Conservation (phyloP, 2,797 vertebrate genomes). For the Channallabes apus region DNA sequence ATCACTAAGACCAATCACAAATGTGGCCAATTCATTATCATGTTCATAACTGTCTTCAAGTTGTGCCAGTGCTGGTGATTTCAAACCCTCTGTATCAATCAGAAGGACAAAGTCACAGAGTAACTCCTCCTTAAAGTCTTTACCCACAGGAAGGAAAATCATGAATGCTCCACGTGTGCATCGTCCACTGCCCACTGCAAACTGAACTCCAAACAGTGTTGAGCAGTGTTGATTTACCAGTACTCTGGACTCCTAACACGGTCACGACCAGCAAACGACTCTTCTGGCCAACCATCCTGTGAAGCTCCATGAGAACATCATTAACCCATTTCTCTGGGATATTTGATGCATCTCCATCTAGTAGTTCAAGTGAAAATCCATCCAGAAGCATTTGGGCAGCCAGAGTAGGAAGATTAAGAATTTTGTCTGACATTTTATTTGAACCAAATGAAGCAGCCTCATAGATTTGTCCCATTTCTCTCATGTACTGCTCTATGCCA, state of each 20-base stretch:
- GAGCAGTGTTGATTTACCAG: slow-evolving; percentile 68
- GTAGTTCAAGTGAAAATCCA: slow-evolving; percentile 67
- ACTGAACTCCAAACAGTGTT: slow-evolving; percentile 72
- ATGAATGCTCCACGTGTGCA: slow-evolving; percentile 65
- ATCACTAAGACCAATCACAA: slow-evolving; percentile 70
- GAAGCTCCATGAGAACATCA: slow-evolving; percentile 63
- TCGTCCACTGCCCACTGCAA: slow-evolving; percentile 58
- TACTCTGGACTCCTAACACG: slow-evolving; percentile 70
- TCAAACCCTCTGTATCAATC: slow-evolving; percentile 69
- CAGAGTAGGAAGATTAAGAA: slow-evolving; percentile 59
- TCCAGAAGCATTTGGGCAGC: slow-evolving; percentile 63
- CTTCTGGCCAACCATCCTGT: slow-evolving; percentile 61
- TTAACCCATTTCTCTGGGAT: slow-evolving; percentile 66
- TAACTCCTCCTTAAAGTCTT: slow-evolving; percentile 41
- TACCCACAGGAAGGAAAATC: slow-evolving; percentile 58
- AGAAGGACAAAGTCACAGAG: slow-evolving; percentile 63
- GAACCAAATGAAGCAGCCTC: slow-evolving; percentile 53
- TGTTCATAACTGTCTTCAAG: slow-evolving; percentile 31
- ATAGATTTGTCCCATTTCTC: slow-evolving; percentile 70
- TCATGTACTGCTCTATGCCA: slow-evolving; percentile 69
- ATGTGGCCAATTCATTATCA: too few species aligned
- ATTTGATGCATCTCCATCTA: slow-evolving; percentile 67
- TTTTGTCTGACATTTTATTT: slow-evolving; percentile 30
- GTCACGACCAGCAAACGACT: slow-evolving; percentile 63
- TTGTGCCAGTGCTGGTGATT: slow-evolving; percentile 54